Evolutionary conservation across 2,113 vertebrate species (phyloP).

Genomic region (Crypturellus undulatus): DNA sequence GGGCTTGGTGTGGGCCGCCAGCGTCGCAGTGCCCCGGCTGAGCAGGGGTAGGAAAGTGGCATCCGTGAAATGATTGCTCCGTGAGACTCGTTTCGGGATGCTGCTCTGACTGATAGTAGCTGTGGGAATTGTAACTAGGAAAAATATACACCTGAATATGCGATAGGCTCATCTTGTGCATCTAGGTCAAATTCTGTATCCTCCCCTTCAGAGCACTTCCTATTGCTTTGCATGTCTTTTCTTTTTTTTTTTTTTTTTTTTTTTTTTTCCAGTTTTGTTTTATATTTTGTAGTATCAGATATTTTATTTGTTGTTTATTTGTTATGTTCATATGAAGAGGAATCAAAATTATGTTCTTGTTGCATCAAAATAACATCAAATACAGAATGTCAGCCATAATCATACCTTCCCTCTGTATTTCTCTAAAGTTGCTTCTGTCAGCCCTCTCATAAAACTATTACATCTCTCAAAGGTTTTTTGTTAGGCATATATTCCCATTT

Average conservation of each 20-base stretch:
- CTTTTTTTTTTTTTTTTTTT: accelerated
- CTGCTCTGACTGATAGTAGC: neutral
- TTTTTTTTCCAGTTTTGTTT: neutral
- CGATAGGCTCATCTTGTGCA: neutral
- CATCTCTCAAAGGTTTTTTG: neutral
- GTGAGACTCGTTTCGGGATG: neutral
- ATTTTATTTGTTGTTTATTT: neutral
- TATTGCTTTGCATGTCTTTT: neutral
- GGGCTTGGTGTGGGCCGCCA: neutral
- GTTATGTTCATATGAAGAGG: neutral
- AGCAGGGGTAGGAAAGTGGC: no score
- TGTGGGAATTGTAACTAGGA: neutral
- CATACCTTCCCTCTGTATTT: neutral
- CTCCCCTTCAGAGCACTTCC: neutral
- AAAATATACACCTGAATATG: neutral
- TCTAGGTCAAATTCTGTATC: neutral
- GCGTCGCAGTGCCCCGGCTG: neutral
- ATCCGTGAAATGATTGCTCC: neutral
- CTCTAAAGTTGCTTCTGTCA: neutral
- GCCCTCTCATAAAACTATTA: neutral
- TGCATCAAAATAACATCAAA: neutral
- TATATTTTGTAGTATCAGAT: neutral
- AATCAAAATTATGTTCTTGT: neutral
- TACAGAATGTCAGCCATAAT: neutral
- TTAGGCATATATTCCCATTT: accelerated